Conservation (phyloP, 2,797 vertebrate species). For the Lateolabrax maculatus region DNA sequence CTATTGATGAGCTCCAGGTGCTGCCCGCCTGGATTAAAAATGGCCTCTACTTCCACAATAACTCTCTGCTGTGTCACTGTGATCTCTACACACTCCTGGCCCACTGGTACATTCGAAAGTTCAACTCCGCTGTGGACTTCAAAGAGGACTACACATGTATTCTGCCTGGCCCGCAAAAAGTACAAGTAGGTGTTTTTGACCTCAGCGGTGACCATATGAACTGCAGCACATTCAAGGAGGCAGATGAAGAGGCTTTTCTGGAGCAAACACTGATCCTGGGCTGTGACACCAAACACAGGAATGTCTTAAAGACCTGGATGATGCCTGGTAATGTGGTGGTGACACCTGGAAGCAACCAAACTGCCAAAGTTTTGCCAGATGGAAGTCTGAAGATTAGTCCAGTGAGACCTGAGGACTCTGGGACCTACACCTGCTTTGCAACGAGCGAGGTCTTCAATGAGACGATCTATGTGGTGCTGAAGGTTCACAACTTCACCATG, state of each 20-base stretch:
- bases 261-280: conserved; percentile 87
- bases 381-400: conserved; percentile 88
- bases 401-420: conserved; percentile 88
- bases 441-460: conserved; percentile 91
- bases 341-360: conserved; percentile 84
- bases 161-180: conserved; percentile 76
- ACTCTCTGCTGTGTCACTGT: conserved; percentile 92
- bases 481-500: conserved; percentile 94
- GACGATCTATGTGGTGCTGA: conserved; percentile 93
- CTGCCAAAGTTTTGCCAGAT: conserved; percentile 82
- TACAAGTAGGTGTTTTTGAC: conserved; percentile 80
- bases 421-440: conserved; percentile 93
- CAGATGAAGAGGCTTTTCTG: conserved; percentile 89
- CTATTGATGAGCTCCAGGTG: conserved; percentile 86
- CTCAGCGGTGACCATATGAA: conserved; percentile 88
- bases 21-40: conserved; percentile 95
- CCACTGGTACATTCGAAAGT: conserved; percentile 90
- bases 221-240: conserved; percentile 93
- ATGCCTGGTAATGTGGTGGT: conserved; percentile 87
- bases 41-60: conserved; percentile 95
- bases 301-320: conserved; percentile 89
- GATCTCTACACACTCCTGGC: conserved; percentile 92
- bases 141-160: conserved; percentile 90
- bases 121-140: conserved; percentile 94
- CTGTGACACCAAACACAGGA: conserved; percentile 92